These are phyloP conservation scores for Sycophila sp. DNA, from an alignment of 1,140 invertebrate species.

Conservation along the genomic window DNA sequence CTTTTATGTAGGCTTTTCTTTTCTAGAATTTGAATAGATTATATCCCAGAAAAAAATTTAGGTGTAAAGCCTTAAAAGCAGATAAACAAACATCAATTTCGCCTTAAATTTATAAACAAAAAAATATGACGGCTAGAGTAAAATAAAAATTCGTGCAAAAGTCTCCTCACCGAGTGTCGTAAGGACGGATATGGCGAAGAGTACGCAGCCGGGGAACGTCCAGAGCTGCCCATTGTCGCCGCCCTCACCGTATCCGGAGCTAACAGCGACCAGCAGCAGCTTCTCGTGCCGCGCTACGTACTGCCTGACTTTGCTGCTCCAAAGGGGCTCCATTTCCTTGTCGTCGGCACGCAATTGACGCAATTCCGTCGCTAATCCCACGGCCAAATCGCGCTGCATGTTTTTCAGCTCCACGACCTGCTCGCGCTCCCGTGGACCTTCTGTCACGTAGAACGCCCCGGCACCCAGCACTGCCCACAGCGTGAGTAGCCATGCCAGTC, in stretches of 20 bases:
- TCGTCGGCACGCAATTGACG: slow-evolving; percentile 62
- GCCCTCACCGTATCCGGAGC: slow-evolving; percentile 68
- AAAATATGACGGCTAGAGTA: not conserved
- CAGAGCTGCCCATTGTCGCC: slow-evolving; percentile 68
- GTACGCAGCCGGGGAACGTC: slow-evolving; percentile 72
- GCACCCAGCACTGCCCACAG: slow-evolving; percentile 70
- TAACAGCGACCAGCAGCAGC: slow-evolving; percentile 66
- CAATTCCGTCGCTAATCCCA: slow-evolving; percentile 67
- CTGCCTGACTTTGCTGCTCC: slow-evolving; percentile 66
- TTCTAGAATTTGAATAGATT: too few relatives aligned
- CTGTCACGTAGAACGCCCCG: slow-evolving; percentile 69
- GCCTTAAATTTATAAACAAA: not conserved
- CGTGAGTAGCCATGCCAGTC: slow-evolving; percentile 66
- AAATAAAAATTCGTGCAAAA: not conserved
- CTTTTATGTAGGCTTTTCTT: too few relatives aligned
- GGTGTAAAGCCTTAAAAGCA: too few relatives aligned
- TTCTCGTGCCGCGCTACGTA: slow-evolving; percentile 69
- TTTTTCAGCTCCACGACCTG: slow-evolving; percentile 64
- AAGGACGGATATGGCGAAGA: slow-evolving; percentile 71
- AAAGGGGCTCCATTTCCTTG: slow-evolving; percentile 60
- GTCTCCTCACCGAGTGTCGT: slow-evolving; percentile 69
- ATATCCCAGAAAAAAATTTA: too few relatives aligned
- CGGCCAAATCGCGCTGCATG: slow-evolving; percentile 66
- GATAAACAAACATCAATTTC: too few relatives aligned
- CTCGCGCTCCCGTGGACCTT: slow-evolving; percentile 68